Base-by-base conservation (phyloP, 2,113 vertebrate genomes). In the Petroica traversi region DNA sequence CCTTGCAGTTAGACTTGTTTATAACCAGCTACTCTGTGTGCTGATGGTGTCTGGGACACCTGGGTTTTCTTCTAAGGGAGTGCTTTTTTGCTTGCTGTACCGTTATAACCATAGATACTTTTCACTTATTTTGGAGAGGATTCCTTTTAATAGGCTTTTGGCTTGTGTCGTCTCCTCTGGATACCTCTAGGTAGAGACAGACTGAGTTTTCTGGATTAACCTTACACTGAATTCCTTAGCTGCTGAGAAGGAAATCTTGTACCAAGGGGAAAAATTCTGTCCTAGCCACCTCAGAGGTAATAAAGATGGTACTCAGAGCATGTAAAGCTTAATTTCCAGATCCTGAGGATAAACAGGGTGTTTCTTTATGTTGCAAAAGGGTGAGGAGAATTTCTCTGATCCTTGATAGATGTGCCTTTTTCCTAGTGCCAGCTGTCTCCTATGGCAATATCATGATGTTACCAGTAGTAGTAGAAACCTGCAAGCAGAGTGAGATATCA, bases 51-150 rank as follows among this genome's bases (percentile, higher is more conserved):
- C 68, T 89, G 24, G 36, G 14, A 6, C 23, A n/a, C 19, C 15
- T 20, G 19, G 14, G 3, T 24, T 89, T 78, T 82, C 28, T 72
- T 68, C 52, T 33, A 41, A 82, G n/a, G 33, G 11, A 54, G 7
- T 23, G 26, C 17, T 62, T 88, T 82, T 52, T 55, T 52, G 29
- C 6, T 88, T 77, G 19, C 9, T 84, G 0, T n/a, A 11, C 19
- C 75, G 4, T 24, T 85, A 18, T 1, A 78, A 25, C 19, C 7
- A 6, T 33, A 40, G 31, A 8, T 71, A 16, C 0, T 0, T 58
- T 33, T n/a, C 62, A 17, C 25, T 64, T 66, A 4, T 75, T 82
- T 64, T 85, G 43, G 12, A 55, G 36, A 51, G 12, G 12, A 16
- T 81, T 64, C 22, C 12, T 80, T 63, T 48, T 86, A 26, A 57